phyloP scores from a whole-genome alignment of 2,113 vertebrate species.

The Pterocles gutturalis region DNA sequence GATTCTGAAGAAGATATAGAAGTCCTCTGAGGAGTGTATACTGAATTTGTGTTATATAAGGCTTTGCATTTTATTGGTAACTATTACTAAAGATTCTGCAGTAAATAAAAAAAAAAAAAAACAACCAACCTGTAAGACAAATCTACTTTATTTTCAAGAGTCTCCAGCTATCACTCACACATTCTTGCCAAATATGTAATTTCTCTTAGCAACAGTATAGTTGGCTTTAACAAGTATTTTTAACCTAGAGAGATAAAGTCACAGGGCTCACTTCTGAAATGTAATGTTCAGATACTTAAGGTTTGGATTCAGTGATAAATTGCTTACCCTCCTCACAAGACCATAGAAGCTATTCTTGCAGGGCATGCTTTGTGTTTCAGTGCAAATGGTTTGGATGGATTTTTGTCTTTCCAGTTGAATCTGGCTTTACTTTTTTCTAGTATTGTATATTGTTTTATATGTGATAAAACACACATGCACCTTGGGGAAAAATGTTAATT shows the following conservation, averaged over 20 bases:
- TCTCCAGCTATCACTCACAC: conserved; percentile 38
- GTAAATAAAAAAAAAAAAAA: background rate
- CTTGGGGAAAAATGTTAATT: background rate
- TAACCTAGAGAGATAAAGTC: conserved; percentile 53
- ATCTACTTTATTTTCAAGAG: conserved; percentile 55
- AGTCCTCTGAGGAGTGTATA: background rate
- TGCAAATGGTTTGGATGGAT: background rate
- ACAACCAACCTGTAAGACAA: conserved; percentile 37
- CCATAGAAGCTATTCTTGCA: background rate
- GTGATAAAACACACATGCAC: background rate
- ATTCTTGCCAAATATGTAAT: conserved; percentile 48
- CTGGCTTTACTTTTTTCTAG: background rate
- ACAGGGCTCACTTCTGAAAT: conserved; percentile 14
- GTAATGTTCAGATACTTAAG: background rate
- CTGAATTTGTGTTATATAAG: conserved; percentile 12
- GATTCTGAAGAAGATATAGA: background rate
- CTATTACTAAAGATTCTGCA: conserved; percentile 35
- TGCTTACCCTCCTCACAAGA: background rate
- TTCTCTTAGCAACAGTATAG: conserved; percentile 61
- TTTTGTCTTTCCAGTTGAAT: conserved; percentile 25
- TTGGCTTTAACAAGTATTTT: conserved; percentile 57
- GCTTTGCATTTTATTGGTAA: conserved; percentile 11
- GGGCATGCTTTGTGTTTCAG: background rate
- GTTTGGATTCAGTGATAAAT: background rate
- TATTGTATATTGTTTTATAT: background rate